Base-by-base conservation (phyloP, 2,888 invertebrate genomes). In the Camptogramma bilineatum region DNA sequence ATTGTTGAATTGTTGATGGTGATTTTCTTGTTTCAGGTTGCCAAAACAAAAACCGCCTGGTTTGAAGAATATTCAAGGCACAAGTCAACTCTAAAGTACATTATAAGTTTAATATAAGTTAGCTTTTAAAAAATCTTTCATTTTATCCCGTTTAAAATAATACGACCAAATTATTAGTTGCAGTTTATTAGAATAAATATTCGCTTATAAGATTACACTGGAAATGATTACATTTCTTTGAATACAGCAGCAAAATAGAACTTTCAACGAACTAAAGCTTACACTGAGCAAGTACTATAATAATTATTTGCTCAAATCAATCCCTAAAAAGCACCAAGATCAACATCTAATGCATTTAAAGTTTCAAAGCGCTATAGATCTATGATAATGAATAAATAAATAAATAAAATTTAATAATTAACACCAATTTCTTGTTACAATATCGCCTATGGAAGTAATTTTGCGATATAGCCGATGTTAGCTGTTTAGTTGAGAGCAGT, bases 401-500 rank as follows among this genome's bases (percentile, higher is more conserved):
- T 19, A 47, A 47, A 18, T 9, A 47, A 39, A 39, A 13, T 13
- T 47, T 18, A 46, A 47, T 18, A 47, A 17, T 47, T 47, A n/a
- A 16, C 10, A 31, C 1, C 21, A 21, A 4, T 21, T 9, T 39
- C 34, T 13, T 13, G 13, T 39, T 39, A 39, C 34, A 2, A 13
- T 13, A 39, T 39, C 34, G 34, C 0, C 44, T 44, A 7, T 0
- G 4, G 16, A n/a, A 21, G 13, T 9, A 48, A 13, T 5, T 10
- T 51, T 5, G 34, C 28, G 10, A 19, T 42, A 21, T 56, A 34
- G 2, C 9, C 9, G 17, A 31, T 24, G 44, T n/a, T n/a, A n/a
- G n/a, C n/a, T n/a, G n/a, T 62, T 73, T 78, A 84, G 72, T 97
- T 97, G 75, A 98, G 95, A 69, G 97, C 96, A 46, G 98, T 98